phyloP scores from a whole-genome alignment of 2,797 vertebrate genomes.

The Numenius phaeopus region DNA sequence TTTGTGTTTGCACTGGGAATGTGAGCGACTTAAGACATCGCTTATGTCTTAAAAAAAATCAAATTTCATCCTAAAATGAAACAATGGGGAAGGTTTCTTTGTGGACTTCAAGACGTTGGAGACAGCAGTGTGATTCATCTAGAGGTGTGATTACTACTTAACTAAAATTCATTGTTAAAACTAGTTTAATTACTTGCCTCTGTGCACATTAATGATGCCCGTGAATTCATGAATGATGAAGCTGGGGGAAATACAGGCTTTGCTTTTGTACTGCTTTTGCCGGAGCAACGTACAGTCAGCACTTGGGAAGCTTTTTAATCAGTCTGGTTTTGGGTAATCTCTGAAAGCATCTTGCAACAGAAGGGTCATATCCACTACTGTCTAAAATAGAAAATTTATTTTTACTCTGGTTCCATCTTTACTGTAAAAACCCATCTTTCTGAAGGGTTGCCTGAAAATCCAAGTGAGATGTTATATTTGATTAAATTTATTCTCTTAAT shows the following conservation, averaged over 20 bases:
- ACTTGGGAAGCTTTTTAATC: neutral
- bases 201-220: neutral
- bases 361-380: conserved; percentile 22
- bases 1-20: neutral
- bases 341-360: neutral
- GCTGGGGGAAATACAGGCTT: neutral
- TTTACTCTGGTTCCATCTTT: neutral
- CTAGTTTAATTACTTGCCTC: neutral
- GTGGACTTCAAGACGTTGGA: neutral
- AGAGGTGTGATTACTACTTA: neutral
- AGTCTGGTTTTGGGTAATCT: neutral
- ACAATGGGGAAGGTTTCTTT: neutral
- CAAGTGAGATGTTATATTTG: conserved; percentile 47
- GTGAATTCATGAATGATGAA: neutral
- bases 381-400: neutral
- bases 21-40: neutral
- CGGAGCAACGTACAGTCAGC: neutral
- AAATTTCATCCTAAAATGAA: neutral
- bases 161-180: neutral
- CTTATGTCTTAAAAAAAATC: neutral
- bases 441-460: conserved; percentile 12
- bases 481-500: conserved; percentile 68
- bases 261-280: neutral
- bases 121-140: neutral
- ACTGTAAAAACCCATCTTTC: neutral